phyloP scores from a whole-genome alignment of 2,797 vertebrate genomes.

The Melanotaenia parkinsoni region DNA sequence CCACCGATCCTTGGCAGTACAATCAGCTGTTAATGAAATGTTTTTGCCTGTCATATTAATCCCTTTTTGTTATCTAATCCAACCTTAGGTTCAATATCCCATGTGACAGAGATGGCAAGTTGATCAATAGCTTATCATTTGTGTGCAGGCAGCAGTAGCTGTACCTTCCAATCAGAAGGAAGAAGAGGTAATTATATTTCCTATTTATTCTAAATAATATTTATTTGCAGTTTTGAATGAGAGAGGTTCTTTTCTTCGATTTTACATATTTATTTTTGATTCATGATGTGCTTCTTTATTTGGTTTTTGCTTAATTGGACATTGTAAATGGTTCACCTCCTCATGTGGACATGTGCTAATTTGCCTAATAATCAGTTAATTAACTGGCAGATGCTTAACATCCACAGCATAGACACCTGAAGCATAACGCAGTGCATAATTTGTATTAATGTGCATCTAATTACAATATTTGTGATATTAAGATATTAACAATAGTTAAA shows the following conservation, averaged over 20 bases:
- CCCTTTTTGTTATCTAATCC: conserved; percentile 64
- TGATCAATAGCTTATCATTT: conserved; percentile 76
- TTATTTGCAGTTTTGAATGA: conserved; percentile 31
- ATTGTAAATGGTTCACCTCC: conserved; percentile 5
- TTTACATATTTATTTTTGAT: background rate
- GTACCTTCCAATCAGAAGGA: conserved; percentile 46
- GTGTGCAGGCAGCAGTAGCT: conserved; percentile 50
- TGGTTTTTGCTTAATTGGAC: background rate
- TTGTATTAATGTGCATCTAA: background rate
- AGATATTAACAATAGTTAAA: background rate
- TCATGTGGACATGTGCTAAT: conserved; percentile 9
- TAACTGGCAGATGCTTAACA: background rate
- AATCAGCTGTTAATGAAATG: conserved; percentile 57
- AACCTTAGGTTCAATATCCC: conserved; percentile 60
- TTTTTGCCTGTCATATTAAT: conserved; percentile 69
- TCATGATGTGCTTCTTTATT: background rate
- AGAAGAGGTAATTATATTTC: conserved; percentile 40
- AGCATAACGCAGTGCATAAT: background rate
- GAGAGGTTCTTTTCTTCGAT: conserved; percentile 3
- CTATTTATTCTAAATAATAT: conserved; percentile 38
- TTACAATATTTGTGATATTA: background rate
- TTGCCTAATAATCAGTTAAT: background rate
- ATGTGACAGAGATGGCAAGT: conserved; percentile 58
- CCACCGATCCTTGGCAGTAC: conserved; percentile 20
- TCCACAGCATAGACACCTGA: background rate